Percentiles rank a stretch among this genome's conserved stretches.
These are phyloP conservation scores for Noctua janthina DNA, from an alignment of 2,888 invertebrate species.

Conservation along the genomic window DNA sequence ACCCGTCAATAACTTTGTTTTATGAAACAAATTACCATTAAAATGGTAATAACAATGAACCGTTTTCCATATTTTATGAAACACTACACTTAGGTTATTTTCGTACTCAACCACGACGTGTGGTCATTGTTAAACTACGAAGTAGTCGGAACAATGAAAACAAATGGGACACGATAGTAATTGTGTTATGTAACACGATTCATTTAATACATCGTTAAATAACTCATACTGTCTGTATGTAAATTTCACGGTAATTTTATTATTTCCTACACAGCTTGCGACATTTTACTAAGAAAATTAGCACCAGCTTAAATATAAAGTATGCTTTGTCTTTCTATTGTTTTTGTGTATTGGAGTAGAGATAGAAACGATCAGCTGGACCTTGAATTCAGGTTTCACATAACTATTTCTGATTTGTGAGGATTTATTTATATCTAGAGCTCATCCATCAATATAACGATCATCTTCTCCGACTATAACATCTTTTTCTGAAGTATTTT, in stretches of 20 bases:
- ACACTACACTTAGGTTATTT: slow-evolving; percentile 55
- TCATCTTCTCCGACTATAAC: slow-evolving; percentile 26
- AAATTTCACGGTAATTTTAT: slow-evolving; percentile 50
- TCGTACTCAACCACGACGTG: slow-evolving; percentile 46
- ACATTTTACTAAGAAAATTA: slow-evolving; percentile 33
- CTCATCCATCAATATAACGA: slow-evolving; percentile 48
- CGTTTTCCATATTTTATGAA: slow-evolving; percentile 45
- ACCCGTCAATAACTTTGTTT: background rate
- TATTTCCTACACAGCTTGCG: slow-evolving; percentile 20
- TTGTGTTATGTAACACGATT: slow-evolving; percentile 44
- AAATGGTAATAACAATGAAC: background rate
- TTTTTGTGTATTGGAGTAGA: slow-evolving; percentile 18
- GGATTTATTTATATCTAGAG: slow-evolving; percentile 57
- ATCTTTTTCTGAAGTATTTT: slow-evolving; percentile 47
- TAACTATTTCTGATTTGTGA: slow-evolving; percentile 55
- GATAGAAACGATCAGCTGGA: slow-evolving; percentile 29
- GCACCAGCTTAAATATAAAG: slow-evolving; percentile 17
- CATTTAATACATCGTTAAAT: slow-evolving; percentile 50
- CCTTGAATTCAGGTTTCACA: slow-evolving; percentile 51
- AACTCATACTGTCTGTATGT: slow-evolving; percentile 43
- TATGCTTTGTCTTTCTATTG: slow-evolving; percentile 35
- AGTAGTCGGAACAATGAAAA: slow-evolving; percentile 50
- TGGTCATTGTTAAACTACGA: slow-evolving; percentile 36
- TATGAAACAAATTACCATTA: background rate
- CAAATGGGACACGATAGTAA: slow-evolving; percentile 53